phyloP scores from a whole-genome alignment of 2,113 vertebrate genomes.

The Cricetomys ansorgei region DNA sequence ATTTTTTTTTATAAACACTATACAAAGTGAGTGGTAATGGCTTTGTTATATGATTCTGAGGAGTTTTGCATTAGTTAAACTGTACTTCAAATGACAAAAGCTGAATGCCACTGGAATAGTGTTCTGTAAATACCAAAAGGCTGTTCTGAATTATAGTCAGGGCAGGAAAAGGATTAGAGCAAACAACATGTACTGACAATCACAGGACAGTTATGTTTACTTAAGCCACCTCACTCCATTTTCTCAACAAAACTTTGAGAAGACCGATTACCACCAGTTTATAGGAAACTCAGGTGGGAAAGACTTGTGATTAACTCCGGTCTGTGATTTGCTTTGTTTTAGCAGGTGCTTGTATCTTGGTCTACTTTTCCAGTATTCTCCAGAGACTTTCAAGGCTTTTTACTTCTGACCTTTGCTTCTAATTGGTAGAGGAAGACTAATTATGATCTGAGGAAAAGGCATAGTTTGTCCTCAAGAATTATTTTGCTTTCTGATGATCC shows the following conservation, averaged over 20 bases:
- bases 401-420: background rate
- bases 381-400: background rate
- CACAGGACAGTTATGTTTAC: background rate
- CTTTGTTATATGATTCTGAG: background rate
- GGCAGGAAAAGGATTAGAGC: background rate
- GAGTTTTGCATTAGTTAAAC: background rate
- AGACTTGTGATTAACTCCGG: background rate
- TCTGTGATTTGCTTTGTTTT: background rate
- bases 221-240: background rate
- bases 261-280: background rate
- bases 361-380: slow-evolving; percentile 25
- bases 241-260: background rate
- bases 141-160: background rate
- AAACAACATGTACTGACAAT: background rate
- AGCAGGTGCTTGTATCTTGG: background rate
- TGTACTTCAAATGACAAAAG: background rate
- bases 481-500: background rate
- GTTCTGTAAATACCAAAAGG: background rate
- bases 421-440: background rate
- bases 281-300: background rate
- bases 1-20: background rate
- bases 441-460: slow-evolving; percentile 9
- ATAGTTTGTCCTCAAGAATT: background rate
- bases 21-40: background rate
- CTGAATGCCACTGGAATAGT: background rate